These are phyloP conservation scores for Cyrtodaria siliqua DNA, from an alignment of 2,888 invertebrate genomes.

Conservation along the genomic window DNA sequence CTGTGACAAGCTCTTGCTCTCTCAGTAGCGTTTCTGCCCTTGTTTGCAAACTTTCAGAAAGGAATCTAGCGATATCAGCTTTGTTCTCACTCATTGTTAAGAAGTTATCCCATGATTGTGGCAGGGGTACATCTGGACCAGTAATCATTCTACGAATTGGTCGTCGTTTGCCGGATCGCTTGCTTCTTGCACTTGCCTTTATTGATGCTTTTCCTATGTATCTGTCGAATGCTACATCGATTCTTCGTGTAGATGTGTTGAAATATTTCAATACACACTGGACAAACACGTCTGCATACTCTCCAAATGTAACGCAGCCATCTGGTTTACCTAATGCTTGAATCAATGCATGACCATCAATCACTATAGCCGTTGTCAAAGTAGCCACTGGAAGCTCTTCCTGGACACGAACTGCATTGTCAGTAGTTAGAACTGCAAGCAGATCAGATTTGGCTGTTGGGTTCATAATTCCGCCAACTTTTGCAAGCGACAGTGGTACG, in stretches of 20 bases:
- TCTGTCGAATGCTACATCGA: slow-evolving; percentile 37
- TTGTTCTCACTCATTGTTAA: slow-evolving; percentile 32
- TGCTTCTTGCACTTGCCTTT: background rate
- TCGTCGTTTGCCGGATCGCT: background rate
- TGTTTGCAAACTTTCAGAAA: too few relatives aligned
- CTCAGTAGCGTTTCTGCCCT: too few relatives aligned
- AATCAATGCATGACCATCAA: slow-evolving; percentile 46
- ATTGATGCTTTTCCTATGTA: background rate
- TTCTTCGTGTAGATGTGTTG: slow-evolving; percentile 20
- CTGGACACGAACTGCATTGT: background rate
- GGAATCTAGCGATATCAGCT: too few relatives aligned
- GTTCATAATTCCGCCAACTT: slow-evolving; percentile 3
- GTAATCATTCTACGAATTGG: background rate
- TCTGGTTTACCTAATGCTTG: slow-evolving; percentile 42
- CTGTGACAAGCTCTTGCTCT: too few relatives aligned
- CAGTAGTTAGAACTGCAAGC: background rate
- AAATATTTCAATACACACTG: slow-evolving; percentile 32
- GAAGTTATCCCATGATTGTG: slow-evolving; percentile 36
- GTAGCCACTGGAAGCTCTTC: background rate
- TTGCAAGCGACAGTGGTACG: background rate
- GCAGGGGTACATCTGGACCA: slow-evolving; percentile 28
- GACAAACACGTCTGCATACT: slow-evolving; percentile 28
- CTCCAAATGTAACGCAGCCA: slow-evolving; percentile 26
- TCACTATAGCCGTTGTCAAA: background rate
- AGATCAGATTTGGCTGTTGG: background rate